Percentiles rank a stretch among this genome's conserved stretches.
Evolutionary conservation across 2,797 vertebrate species (phyloP).

Genomic region (Knipowitschia caucasica): DNA sequence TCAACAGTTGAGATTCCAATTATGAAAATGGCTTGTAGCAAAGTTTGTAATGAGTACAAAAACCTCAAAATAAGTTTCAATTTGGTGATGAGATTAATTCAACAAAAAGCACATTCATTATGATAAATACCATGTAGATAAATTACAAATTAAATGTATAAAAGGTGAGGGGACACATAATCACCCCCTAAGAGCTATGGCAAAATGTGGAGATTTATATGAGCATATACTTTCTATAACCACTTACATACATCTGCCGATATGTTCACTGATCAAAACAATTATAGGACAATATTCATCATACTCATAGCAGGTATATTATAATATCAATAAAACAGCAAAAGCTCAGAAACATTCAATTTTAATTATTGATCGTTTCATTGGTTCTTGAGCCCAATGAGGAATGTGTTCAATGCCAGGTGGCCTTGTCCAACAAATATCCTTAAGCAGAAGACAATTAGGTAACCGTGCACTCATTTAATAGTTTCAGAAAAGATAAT

Average conservation of each 20-base stretch:
- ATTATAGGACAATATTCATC: conserved; percentile 72
- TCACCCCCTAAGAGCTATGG: conserved; percentile 45
- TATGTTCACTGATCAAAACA: conserved; percentile 75
- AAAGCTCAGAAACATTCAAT: conserved; percentile 76
- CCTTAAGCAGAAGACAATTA: conserved; percentile 52
- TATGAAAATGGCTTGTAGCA: conserved; percentile 30
- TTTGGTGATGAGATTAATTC: conserved; percentile 33
- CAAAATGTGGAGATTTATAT: conserved; percentile 55
- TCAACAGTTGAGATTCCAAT: conserved; percentile 18
- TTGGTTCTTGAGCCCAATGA: conserved; percentile 51
- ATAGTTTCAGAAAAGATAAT: conserved; percentile 61
- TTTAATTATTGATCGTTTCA: conserved; percentile 69
- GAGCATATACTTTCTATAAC: conserved; percentile 67
- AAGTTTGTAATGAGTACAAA: conserved; percentile 39
- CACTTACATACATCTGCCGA: conserved; percentile 71
- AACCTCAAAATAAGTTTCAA: conserved; percentile 35
- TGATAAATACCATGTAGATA: conserved; percentile 48
- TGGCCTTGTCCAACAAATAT: conserved; percentile 52
- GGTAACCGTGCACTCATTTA: conserved; percentile 54
- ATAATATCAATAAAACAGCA: conserved; percentile 77
- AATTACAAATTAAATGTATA: conserved; percentile 51
- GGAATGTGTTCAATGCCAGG: conserved; percentile 55
- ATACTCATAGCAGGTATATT: conserved; percentile 73
- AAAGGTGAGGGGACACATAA: conserved; percentile 60
- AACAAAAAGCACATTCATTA: conserved; percentile 42